Base-by-base conservation (phyloP, 2,888 invertebrate species). In the Julus scanicus region DNA sequence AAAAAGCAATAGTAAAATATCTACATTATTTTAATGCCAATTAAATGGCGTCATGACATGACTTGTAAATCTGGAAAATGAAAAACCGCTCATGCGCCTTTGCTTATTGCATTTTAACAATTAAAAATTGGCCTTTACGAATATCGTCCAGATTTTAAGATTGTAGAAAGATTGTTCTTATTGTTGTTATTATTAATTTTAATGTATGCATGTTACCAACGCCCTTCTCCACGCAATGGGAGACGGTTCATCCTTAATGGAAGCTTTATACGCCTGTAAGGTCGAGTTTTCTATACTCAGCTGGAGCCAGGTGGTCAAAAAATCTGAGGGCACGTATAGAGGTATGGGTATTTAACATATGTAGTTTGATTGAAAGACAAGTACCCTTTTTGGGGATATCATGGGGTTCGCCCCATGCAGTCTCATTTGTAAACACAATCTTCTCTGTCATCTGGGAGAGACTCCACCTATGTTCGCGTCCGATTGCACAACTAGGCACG, bases 381-480 rank as follows among this genome's bases (percentile, higher is more conserved):
- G 44, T 86, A 86, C 29, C 49, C 44, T 71, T 87, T 87, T 40
- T 39, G 83, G 71, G 39, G 37, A 80, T 80, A 83, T 87, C 87
- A 87, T 80, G 87, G 71, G 48, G 71, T 48, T 29, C 87, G 40
- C 87, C 40, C 29, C 44, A 83, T 87, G 87, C 48, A 80, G 87
- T 87, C 87, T 87, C 87, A 87, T 87, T 87, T 87, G 87, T 87
- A 87, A 87, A 87, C 87, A 87, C 87, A 63, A 87, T 87, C 87
- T 80, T 40, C 48, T 39, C 87, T 87, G 87, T 87, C 87, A 87
- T 87, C 87, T 87, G 71, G 17, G n/a, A 29, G 37, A 87, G 80
- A 48, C 87, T 87, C 87, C 87, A 87, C 87, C 87, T 87, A 57
- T 57, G 57, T 57, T 57, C 57, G 57, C 57, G 57, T 57, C 57